Percentiles rank a stretch among this genome's conserved stretches.
Evolutionary conservation across 2,888 invertebrate genomes (phyloP).

Genomic region (Sclerodermus sp.): DNA sequence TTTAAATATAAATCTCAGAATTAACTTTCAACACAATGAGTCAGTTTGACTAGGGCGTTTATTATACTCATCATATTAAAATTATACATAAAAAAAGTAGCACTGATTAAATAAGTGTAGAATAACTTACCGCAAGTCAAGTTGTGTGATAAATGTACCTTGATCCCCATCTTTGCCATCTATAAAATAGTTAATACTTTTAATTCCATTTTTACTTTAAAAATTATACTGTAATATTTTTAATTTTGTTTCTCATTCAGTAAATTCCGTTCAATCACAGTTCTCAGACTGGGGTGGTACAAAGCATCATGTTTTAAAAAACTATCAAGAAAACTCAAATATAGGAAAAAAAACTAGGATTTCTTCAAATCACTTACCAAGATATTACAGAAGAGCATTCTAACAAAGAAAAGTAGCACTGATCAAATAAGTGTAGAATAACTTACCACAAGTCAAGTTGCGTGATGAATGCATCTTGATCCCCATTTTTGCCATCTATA

Average conservation of each 20-base stretch:
- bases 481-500: background rate
- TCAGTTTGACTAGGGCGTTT: slow-evolving; percentile 45
- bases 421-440: background rate
- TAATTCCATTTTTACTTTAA: background rate
- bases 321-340: slow-evolving; percentile 22
- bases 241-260: slow-evolving; percentile 20
- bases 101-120: background rate
- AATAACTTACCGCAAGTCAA: background rate
- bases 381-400: too few species aligned
- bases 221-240: background rate
- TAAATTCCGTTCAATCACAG: slow-evolving; percentile 42
- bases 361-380: slow-evolving; percentile 7
- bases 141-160: too few species aligned
- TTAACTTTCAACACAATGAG: slow-evolving; percentile 36
- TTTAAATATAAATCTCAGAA: slow-evolving; percentile 15
- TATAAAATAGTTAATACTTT: background rate
- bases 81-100: background rate
- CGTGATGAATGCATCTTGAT: too few species aligned
- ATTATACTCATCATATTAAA: slow-evolving; percentile 36
- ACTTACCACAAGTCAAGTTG: background rate
- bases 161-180: background rate
- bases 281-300: slow-evolving; percentile 52
- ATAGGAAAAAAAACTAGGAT: slow-evolving; percentile 10
- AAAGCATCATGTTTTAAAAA: slow-evolving; percentile 31
- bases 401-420: background rate